Base-by-base conservation (phyloP, 2,888 invertebrate genomes). In the Ophion costatus region DNA sequence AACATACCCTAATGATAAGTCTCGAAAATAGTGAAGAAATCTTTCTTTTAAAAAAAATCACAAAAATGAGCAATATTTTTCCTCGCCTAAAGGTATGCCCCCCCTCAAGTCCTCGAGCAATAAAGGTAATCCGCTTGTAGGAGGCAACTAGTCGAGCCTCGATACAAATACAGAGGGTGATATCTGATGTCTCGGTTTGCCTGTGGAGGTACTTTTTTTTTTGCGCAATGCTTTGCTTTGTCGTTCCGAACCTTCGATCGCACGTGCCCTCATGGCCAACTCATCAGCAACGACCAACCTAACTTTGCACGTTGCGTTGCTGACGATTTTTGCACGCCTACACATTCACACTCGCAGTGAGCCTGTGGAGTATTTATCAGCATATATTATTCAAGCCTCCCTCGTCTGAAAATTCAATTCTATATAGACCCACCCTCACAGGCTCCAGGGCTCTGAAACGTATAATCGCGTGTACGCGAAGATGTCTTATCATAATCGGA, bases 401-500 rank as follows among this genome's bases (percentile, higher is more conserved):
- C 83, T 81, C 79, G 51, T 82, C 77, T 76, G 86, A 76, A 85
- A 86, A 86, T 86, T 86, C 86, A 86, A 86, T 86, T 86, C 79
- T 76, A n/a, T n/a, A n/a, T n/a, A 77, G 69, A 17, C 74, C 74
- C 84, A 75, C 84, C 80, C 82, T 38, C 42, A 20, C 70, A 42
- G 29, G 11, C 51, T 45, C 66, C 64, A 33, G 59, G 67, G 66
- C 42, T 75, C 33, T 70, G 76, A 51, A 82, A 85, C 79, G 86
- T 75, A 85, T 87, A 85, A 87, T 87, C 87, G 85, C 86, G 69
- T 87, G 87, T 87, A 87, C 64, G 24, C 85, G 82, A 85, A 85
- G 88, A 88, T 87, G 86, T 87, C 87, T 84, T 87, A 88, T 88
- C 86, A 86, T 88, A 87, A 86, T 87, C 85, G 83, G 82, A 71